phyloP scores from a whole-genome alignment of 2,113 vertebrate species.

The Cebus imitator region DNA sequence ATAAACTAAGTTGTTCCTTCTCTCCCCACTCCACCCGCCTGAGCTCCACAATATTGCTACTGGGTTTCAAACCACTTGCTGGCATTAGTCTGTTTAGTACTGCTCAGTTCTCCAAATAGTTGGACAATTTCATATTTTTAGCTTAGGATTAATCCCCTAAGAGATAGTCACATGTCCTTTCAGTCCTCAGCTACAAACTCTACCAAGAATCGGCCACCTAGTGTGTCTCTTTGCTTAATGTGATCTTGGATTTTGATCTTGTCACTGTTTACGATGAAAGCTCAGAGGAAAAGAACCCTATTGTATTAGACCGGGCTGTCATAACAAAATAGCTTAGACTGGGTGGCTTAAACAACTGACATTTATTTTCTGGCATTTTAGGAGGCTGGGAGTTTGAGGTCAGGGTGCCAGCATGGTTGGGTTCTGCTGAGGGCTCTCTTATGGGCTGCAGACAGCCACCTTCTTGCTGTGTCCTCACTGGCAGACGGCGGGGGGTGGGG shows the following conservation, averaged over 20 bases:
- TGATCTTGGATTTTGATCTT: neutral
- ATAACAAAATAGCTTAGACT: neutral
- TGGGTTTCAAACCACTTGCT: neutral
- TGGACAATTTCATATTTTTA: constrained; percentile 39
- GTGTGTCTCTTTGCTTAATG: neutral
- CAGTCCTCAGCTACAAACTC: neutral
- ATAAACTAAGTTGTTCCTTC: neutral
- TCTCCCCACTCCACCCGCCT: neutral
- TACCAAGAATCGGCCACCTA: neutral
- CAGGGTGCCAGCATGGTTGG: neutral
- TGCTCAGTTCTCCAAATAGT: constrained; percentile 39
- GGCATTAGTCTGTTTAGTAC: neutral
- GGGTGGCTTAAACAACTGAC: neutral
- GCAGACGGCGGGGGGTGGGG: neutral
- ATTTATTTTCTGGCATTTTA: neutral
- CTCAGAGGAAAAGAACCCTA: neutral
- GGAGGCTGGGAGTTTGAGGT: neutral
- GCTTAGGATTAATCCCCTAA: neutral
- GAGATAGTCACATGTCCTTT: neutral
- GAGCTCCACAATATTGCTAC: neutral
- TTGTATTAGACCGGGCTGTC: neutral
- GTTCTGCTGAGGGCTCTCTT: neutral
- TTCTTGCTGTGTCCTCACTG: neutral
- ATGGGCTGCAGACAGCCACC: neutral
- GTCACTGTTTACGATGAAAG: neutral